A percentile compares a stretch with the other conserved stretches of the same genome.
Evolutionary conservation across 2,797 vertebrate genomes (phyloP).

Genomic region (Agapornis canus): DNA sequence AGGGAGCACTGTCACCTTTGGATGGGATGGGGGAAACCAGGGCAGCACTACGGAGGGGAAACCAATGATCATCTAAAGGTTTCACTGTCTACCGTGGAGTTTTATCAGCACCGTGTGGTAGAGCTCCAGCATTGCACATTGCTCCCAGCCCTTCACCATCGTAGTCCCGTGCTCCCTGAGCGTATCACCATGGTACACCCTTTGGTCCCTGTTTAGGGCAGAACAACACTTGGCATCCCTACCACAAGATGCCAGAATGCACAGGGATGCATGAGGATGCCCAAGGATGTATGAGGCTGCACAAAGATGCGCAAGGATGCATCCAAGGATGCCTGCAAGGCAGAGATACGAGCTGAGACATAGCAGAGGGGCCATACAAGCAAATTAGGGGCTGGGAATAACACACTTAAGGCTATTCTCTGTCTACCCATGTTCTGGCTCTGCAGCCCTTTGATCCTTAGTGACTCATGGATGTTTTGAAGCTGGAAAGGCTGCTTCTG

Average conservation of each 20-base stretch:
- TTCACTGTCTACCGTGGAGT: neutral
- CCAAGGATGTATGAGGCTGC: neutral
- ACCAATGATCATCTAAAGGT: accelerated
- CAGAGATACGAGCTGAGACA: accelerated
- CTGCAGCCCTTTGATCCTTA: neutral
- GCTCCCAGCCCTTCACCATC: accelerated
- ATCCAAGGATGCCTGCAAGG: neutral
- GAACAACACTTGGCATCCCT: accelerated
- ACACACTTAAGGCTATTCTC: neutral
- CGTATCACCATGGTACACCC: accelerated
- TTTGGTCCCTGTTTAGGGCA: neutral
- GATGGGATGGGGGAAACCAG: neutral
- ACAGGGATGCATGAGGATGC: neutral
- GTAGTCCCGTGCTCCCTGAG: neutral
- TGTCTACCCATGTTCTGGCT: neutral
- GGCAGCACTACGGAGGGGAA: accelerated
- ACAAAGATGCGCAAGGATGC: neutral
- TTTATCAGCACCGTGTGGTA: constrained; percentile 70
- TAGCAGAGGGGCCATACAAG: neutral
- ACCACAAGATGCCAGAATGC: accelerated
- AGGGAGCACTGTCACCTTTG: neutral
- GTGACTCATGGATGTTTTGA: neutral
- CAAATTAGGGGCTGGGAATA: neutral
- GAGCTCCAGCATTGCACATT: neutral
- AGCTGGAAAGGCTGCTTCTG: neutral